Percentiles rank a stretch among this genome's conserved stretches.
Evolutionary conservation across 2,888 invertebrate species (phyloP).

Genomic region (Drosophila nr. perissopoda): DNA sequence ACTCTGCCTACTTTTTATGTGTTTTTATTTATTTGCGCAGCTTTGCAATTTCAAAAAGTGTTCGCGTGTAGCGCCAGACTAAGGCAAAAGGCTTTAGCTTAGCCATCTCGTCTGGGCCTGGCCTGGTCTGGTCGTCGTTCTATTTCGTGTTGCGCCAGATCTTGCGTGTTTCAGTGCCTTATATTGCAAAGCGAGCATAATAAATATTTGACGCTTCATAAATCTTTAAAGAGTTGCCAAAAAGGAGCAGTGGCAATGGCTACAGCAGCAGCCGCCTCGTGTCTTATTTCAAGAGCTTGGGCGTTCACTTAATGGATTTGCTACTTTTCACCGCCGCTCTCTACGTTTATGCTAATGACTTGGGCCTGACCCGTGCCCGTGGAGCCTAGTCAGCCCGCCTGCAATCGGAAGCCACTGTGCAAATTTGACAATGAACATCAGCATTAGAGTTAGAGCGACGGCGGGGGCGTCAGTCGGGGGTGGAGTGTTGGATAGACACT

Average conservation of each 20-base stretch:
- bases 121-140: constrained; percentile 47
- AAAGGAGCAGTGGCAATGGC: constrained; percentile 45
- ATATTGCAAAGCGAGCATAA: constrained; percentile 82
- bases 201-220: constrained; percentile 83
- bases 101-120: constrained; percentile 26
- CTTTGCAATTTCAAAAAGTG: constrained; percentile 81
- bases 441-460: constrained; percentile 1
- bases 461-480: background rate
- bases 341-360: constrained; percentile 78
- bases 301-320: constrained; percentile 72
- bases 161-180: constrained; percentile 77
- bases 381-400: constrained; percentile 25
- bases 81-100: constrained; percentile 58
- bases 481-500: constrained; percentile 22
- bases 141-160: constrained; percentile 69
- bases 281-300: constrained; percentile 42
- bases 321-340: constrained; percentile 63
- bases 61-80: constrained; percentile 59
- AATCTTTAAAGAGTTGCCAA: constrained; percentile 83
- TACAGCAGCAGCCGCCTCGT: constrained; percentile 28
- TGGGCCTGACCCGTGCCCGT: constrained; percentile 33
- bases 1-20: constrained; percentile 79
- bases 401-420: constrained; percentile 71
- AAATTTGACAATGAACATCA: constrained; percentile 74
- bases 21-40: constrained; percentile 79